Evolutionary conservation across 2,113 vertebrate genomes (phyloP).

Genomic region (Epinephelus cyanopodus): DNA sequence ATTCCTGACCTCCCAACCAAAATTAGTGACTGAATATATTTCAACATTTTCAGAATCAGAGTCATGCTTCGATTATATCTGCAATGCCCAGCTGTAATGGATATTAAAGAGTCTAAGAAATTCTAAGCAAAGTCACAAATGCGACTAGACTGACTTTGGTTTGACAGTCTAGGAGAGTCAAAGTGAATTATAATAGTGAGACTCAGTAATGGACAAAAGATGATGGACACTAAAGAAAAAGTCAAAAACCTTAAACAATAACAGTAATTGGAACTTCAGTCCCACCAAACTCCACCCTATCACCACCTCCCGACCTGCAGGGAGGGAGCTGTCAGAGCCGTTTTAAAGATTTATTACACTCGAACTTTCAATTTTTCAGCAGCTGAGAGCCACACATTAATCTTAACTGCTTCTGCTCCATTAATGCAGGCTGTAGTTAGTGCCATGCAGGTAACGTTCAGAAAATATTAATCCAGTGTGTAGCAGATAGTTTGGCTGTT

Average conservation of each 20-base stretch:
- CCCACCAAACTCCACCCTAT: constrained; percentile 7
- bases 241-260: background rate
- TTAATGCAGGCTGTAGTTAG: constrained; percentile 29
- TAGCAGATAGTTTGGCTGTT: background rate
- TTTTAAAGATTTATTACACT: constrained; percentile 60
- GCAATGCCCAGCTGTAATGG: background rate
- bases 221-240: constrained; percentile 2
- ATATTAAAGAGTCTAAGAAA: background rate
- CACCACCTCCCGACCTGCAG: constrained; percentile 34
- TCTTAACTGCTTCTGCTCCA: constrained; percentile 18
- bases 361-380: constrained; percentile 49
- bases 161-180: background rate
- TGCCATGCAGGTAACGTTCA: background rate
- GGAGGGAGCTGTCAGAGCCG: constrained; percentile 51
- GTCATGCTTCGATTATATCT: background rate
- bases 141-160: background rate
- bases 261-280: constrained; percentile 30
- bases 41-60: background rate
- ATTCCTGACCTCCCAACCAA: background rate
- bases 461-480: constrained; percentile 25
- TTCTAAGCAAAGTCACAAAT: background rate
- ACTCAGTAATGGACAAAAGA: background rate
- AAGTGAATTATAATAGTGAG: constrained; percentile 1
- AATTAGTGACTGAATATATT: background rate
- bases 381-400: constrained; percentile 42